Percentiles rank a stretch among this genome's conserved stretches.
phyloP scores from a whole-genome alignment of 2,113 vertebrate species.

The human region DNA sequence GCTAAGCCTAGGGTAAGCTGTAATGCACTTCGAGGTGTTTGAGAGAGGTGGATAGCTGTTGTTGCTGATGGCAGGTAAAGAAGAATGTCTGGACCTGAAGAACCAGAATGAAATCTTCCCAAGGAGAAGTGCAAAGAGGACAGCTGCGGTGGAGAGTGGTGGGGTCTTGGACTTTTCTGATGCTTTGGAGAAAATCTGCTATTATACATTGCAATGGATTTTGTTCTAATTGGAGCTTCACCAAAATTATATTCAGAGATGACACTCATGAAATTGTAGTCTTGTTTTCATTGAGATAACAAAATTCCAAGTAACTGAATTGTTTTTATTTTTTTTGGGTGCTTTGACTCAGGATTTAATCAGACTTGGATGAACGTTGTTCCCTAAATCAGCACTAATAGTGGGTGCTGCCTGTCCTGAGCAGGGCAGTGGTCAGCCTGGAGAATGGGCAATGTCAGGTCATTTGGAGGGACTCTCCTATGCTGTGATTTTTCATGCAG shows the following conservation, averaged over 20 bases:
- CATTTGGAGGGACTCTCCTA: background rate
- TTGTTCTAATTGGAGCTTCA: background rate
- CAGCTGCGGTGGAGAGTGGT: background rate
- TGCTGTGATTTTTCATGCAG: background rate
- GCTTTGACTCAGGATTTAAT: constrained; percentile 33
- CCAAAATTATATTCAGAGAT: background rate
- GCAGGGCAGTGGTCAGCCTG: background rate
- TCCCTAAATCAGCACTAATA: background rate
- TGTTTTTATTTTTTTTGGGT: background rate
- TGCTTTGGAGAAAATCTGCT: background rate
- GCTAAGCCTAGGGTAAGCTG: background rate
- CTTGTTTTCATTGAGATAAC: constrained; percentile 40
- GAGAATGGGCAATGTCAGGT: rapidly evolving
- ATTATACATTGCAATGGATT: background rate
- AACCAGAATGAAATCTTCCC: background rate
- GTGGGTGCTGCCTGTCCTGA: background rate
- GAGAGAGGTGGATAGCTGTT: background rate
- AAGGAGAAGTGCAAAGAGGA: rapidly evolving
- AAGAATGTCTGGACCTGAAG: background rate
- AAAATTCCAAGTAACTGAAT: background rate
- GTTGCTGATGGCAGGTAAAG: background rate
- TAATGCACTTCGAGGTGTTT: background rate
- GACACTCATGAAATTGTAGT: background rate
- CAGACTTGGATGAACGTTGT: background rate
- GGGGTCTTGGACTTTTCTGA: background rate